Evolutionary conservation across 53 echinoderm and acorn worm genomes (phyloP).

Genomic region (Hippasteria phrygiana): DNA sequence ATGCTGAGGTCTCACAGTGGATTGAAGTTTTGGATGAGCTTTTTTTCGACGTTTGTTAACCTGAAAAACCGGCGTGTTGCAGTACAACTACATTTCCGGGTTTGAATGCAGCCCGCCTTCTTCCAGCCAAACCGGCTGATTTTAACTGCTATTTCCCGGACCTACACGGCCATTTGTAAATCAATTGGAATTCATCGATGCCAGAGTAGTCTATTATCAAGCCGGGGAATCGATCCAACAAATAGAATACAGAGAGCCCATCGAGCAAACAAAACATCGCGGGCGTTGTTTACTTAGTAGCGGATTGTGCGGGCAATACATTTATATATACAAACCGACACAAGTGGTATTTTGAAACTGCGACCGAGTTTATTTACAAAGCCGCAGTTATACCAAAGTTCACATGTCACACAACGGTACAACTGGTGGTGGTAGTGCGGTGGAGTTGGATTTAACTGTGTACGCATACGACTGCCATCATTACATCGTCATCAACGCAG

Average conservation of each 20-base stretch:
- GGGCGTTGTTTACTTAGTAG: not conserved
- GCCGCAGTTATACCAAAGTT: constrained; percentile 8
- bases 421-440: not conserved
- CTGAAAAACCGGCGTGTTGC: no score
- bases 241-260: constrained; percentile 4
- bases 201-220: not conserved
- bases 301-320: not conserved
- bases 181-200: constrained; percentile 14
- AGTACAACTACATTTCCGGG: no score
- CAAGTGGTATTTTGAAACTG: constrained; percentile 15
- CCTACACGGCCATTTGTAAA: not conserved
- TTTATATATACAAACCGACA: not conserved
- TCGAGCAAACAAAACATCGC: not conserved
- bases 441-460: not conserved
- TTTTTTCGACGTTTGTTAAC: no score
- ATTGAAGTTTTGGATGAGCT: no score
- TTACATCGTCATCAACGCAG: not conserved
- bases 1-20: no score
- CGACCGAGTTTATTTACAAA: constrained; percentile 14
- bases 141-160: no score
- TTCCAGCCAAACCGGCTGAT: no score
- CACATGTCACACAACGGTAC: not conserved
- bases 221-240: constrained; percentile 1
- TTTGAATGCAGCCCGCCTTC: no score
- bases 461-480: not conserved